Percentiles rank a stretch among this genome's conserved stretches.
phyloP scores from a whole-genome alignment of 1,140 invertebrate genomes.

The Dolichoris vasculosae region DNA sequence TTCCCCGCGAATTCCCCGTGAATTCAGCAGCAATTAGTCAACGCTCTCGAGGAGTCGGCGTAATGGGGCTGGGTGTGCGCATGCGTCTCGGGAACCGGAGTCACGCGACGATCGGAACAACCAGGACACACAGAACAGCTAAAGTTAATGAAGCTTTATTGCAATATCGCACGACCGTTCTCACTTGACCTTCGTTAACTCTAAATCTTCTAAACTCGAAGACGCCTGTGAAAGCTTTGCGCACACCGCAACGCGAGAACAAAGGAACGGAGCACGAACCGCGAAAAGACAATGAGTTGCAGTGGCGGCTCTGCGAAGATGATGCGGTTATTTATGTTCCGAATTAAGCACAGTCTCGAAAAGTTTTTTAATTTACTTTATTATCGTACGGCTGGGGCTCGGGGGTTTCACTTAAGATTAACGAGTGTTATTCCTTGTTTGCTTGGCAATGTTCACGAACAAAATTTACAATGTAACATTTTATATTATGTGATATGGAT shows the following conservation, averaged over 20 bases:
- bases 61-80: neutral
- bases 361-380: conserved; percentile 29
- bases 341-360: conserved; percentile 7
- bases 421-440: conserved; percentile 6
- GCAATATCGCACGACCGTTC: conserved; percentile 10
- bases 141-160: conserved; percentile 43
- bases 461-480: neutral
- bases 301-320: neutral
- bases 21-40: neutral
- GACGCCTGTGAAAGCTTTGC: neutral
- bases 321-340: conserved; percentile 33
- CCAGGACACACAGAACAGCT: no score
- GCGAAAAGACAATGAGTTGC: conserved; percentile 8
- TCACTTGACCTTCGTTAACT: conserved; percentile 50
- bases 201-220: conserved; percentile 41
- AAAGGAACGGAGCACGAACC: neutral
- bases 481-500: neutral
- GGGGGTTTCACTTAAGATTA: conserved; percentile 13
- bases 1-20: neutral
- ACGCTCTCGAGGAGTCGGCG: no score
- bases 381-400: neutral
- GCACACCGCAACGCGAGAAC: neutral
- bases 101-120: neutral
- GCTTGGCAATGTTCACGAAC: neutral
- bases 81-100: neutral